Evolutionary conservation across 2,113 vertebrate genomes (phyloP), one percentile per base, ranked within the genome.

Genomic region (Nerophis ophidion): DNA sequence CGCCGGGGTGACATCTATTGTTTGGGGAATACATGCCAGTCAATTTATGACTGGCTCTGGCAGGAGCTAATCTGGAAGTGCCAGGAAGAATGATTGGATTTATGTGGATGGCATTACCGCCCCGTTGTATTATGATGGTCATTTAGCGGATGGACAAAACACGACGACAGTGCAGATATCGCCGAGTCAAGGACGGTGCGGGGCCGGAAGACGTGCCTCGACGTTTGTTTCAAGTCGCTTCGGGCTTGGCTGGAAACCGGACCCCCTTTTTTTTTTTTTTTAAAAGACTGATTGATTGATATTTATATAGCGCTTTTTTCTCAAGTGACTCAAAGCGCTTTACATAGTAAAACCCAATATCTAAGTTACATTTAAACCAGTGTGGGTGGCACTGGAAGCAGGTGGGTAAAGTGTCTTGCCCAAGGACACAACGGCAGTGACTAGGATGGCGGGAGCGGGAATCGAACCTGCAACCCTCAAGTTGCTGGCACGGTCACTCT

Each of bases 31-130:
- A 52, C 13, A 36, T 50, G 65, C 34, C 74, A 55, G 58, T 75
- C 63, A 55, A 15, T 76, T 65, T 68, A 75, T 40, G 38, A 64
- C 54, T 6, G 2, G 26, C n/a, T 63, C 57, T 66, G 60, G 63
- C 51, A 35, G 45, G 19, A 36, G 58, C 44, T 80, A 63, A 79
- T 78, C 70, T 51, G 50, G 60, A 75, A 71, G 50, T 26, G 70
- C 60, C 74, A 60, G 68, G 49, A 45, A 74, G 65, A 65, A 61
- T 53, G 56, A 75, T 60, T 70, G 54, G 68, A 76, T 71, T 69
- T 71, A 55, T 60, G n/a, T 68, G 48, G 56, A 68, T 52, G 52
- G 67, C 69, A 68, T 79, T 68, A 66, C 59, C 38, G 60, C 19
- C 26, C 34, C 40, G 53, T 77, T 60, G 68, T 48, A 45, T 60